These are phyloP conservation scores for Mnemiopsis leidyi DNA, from an alignment of 37 sponge, comb jelly and placozoan species.

Conservation along the genomic window DNA sequence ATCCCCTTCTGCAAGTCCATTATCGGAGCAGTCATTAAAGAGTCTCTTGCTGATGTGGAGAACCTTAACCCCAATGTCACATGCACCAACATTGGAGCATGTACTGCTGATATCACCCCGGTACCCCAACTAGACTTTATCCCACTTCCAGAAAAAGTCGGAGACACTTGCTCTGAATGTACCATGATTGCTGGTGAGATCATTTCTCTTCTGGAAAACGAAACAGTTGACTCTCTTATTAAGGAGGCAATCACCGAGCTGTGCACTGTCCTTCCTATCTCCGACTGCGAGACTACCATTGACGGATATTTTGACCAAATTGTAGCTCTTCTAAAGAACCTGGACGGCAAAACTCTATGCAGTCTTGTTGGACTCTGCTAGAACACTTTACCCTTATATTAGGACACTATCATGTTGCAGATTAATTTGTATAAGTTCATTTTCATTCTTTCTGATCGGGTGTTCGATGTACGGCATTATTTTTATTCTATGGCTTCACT, in stretches of 20 bases:
- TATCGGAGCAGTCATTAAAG: background rate
- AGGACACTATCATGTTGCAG: no score
- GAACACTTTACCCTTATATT: background rate
- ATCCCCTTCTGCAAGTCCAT: constrained; percentile 40
- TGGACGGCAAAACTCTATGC: constrained; percentile 17
- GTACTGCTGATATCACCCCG: no score
- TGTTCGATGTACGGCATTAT: no score
- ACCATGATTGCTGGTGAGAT: constrained; percentile 32
- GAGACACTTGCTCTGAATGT: background rate
- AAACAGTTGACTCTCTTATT: background rate
- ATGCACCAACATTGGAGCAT: background rate
- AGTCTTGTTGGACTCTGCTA: constrained; percentile 10
- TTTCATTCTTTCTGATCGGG: no score
- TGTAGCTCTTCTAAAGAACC: background rate
- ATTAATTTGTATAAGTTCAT: no score
- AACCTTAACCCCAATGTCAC: background rate
- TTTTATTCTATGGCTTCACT: no score
- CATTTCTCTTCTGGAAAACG: background rate
- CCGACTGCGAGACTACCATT: background rate
- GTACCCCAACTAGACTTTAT: background rate
- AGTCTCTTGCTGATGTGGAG: background rate
- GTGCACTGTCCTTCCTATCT: constrained; percentile 18
- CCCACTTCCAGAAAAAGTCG: background rate
- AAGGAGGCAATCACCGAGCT: background rate
- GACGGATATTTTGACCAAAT: background rate